A percentile compares a stretch with the other conserved stretches of the same genome.
phyloP scores from a whole-genome alignment of 2,797 vertebrate genomes.

The Molothrus aeneus region DNA sequence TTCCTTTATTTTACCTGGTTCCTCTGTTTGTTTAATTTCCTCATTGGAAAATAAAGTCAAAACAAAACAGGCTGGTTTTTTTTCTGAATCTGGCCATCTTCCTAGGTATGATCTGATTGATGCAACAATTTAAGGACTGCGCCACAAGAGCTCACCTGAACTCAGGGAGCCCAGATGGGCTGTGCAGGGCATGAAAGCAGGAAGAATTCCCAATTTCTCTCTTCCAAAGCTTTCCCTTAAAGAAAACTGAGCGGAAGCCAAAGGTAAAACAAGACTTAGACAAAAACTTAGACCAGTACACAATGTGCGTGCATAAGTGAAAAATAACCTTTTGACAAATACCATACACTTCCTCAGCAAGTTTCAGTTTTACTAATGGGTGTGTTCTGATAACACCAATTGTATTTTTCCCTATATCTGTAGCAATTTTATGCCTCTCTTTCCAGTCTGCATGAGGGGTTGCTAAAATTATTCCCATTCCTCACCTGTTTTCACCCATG shows the following conservation, averaged over 20 bases:
- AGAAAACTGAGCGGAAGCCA: neutral
- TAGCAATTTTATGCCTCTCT: neutral
- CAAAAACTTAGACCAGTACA: neutral
- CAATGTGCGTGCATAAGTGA: fast-evolving
- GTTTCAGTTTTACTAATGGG: neutral
- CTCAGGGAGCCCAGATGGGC: neutral
- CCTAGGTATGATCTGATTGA: neutral
- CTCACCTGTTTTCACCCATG: neutral
- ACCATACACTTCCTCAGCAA: neutral
- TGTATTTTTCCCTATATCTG: neutral
- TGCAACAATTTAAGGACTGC: neutral
- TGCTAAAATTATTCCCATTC: neutral
- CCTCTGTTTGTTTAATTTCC: neutral
- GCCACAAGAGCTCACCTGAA: neutral
- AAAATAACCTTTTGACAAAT: neutral
- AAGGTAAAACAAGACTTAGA: neutral
- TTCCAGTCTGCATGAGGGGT: neutral
- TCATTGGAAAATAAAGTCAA: neutral
- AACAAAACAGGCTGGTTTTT: neutral
- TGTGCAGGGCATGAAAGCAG: neutral
- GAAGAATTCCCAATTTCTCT: neutral
- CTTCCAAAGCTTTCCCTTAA: neutral
- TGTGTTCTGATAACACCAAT: neutral
- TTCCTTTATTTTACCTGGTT: neutral
- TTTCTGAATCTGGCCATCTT: neutral